Evolutionary conservation across 2,797 vertebrate species (phyloP), one percentile per base, ranked within the genome.

Genomic region (Neosilurus mollespiculum): DNA sequence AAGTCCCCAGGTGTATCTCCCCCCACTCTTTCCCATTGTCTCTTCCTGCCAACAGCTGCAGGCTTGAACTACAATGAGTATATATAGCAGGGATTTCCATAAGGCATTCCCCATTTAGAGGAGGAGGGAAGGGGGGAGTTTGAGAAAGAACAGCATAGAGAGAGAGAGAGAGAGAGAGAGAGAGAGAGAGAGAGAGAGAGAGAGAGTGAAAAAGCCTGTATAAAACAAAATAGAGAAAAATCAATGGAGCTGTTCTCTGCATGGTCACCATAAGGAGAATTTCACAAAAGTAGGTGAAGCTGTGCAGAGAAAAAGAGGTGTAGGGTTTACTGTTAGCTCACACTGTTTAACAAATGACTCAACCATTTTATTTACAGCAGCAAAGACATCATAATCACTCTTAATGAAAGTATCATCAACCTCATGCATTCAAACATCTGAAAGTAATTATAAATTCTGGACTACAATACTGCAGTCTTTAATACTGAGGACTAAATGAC

Each of bases 201-300:
- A 59, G 34, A 72, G 53, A 53, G 18, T 56, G 37, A 78, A 20
- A 34, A 54, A 51, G 73, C 16, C 8, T 64, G 64, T 26, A 69
- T 77, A 10, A 64, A 64, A 76, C 1, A 49, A 81, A 54, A 43
- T 49, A 72, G 78, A 67, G 18, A 71, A 34, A 82, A 72, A 86
- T 82, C 56, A 70, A 82, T 83, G 24, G 11, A 83, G 80, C 64
- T 9, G 14, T 81, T 84, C 51, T 62, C 71, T 34, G 64, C 53
- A 84, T 78, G 85, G 73, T 84, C 59, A 78, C n/a, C n/a, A 43
- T 24, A 26, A 78, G 81, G 61, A 78, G 34, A 64, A 61, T 83
- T 75, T 64, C 26, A 16, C 16, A 67, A 67, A 34, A 37, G 54
- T 51, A 70, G 53, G 76, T 82, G 79, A 78, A 82, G 53, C 75